Evolutionary conservation across 1,140 invertebrate genomes (phyloP), one percentile per base, ranked within the genome.

Genomic region (Whitmania pigra): DNA sequence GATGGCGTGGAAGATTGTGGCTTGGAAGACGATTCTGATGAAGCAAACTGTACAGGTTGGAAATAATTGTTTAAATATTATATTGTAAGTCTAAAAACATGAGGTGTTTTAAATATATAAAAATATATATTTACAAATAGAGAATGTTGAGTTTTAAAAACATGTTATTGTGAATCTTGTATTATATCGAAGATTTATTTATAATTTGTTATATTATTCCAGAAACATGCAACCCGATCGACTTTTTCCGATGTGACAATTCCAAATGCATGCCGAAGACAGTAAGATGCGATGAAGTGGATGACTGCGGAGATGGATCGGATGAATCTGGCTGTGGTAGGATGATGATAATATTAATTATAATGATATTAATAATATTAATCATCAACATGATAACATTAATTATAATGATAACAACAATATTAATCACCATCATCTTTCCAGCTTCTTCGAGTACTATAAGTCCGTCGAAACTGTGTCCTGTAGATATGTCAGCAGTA

Each of bases 271-370:
- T 97, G 72, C 92, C 92, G 0, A 88, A 87, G 74, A 90, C 92
- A 79, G 96, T 93, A 92, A 82, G 94, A 0, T 97, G 94, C 80
- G 93, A 97, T 79, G 92, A 92, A 0, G 93, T 95, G 81, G 90
- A 91, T 0, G 93, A 96, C 79, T 96, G 93, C 82, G 90, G 93
- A 0, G 91, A 96, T 80, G 93, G 92, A 0, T 92, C 92, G n/a
- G 94, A 97, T 80, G 94, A 97, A 82, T 88, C 89, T 0, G 89
- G 90, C 76, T 79, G 80, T 72, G 74, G 75, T 53, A 73, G 72
- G 72, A 76, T 22, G 63, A 54, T 5, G 15, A 49, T 49, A 11
- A 25, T 25, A 25, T 20, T 29, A 31, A 25, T 69, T 11, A 15
- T 31, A 43, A 49, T 49, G 13, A 49, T 49, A 49, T 7, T 49